phyloP scores from a whole-genome alignment of 2,888 invertebrate genomes.

The Spisula solida region DNA sequence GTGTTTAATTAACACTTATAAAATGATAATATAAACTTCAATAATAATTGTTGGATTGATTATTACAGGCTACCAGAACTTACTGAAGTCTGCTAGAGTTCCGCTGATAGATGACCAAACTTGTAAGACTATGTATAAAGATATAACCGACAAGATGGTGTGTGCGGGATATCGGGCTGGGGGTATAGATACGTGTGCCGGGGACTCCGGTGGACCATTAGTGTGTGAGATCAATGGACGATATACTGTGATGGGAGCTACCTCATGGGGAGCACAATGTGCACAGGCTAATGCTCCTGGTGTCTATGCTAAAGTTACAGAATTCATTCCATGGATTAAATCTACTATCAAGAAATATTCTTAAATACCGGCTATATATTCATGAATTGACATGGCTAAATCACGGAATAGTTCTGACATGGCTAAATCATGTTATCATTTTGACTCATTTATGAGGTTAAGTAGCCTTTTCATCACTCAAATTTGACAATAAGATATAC shows the following conservation, averaged over 20 bases:
- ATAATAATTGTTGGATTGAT: neutral
- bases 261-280: constrained; percentile 85
- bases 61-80: constrained; percentile 63
- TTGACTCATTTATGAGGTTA: too few relatives aligned
- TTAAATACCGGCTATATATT: neutral
- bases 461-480: too few relatives aligned
- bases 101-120: constrained; percentile 91
- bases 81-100: constrained; percentile 91
- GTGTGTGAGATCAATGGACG: constrained; percentile 89
- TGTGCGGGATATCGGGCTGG: constrained; percentile 94
- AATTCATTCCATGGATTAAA: constrained; percentile 76
- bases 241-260: constrained; percentile 83
- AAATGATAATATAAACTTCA: too few relatives aligned
- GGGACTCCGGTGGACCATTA: constrained; percentile 95
- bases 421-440: too few relatives aligned
- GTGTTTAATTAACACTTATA: too few relatives aligned
- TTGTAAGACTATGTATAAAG: constrained; percentile 92
- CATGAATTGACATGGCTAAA: too few relatives aligned
- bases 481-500: too few relatives aligned
- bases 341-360: constrained; percentile 38
- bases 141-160: constrained; percentile 92
- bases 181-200: constrained; percentile 94
- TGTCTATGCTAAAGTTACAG: constrained; percentile 81
- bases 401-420: too few relatives aligned
- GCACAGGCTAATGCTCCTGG: constrained; percentile 83